Conservation (phyloP, 30 jellyfish, hydroid and myxozoan species). For the Haliclystus octoradiatus region DNA sequence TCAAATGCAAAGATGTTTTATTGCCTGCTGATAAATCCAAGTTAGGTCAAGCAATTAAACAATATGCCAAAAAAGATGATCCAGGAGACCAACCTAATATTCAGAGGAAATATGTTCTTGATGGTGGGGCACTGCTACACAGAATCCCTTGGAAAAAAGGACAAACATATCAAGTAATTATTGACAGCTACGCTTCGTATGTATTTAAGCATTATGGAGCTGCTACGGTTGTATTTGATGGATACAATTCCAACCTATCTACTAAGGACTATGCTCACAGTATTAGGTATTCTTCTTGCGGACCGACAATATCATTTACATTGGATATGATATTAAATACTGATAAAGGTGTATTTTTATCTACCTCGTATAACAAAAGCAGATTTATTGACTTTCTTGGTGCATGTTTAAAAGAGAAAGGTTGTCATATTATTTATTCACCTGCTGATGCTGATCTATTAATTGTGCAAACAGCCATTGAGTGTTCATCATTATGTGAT, state of each 20-base stretch:
- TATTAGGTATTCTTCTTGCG: not conserved
- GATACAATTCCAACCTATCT: constrained; percentile 12
- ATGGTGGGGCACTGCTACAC: constrained; percentile 28
- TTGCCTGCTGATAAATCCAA: constrained; percentile 14
- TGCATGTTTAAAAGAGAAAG: not conserved
- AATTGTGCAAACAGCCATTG: not conserved
- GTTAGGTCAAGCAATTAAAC: constrained; percentile 7
- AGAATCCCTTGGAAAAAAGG: constrained; percentile 29
- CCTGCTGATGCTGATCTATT: not conserved
- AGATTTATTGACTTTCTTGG: not conserved
- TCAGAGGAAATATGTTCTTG: no score
- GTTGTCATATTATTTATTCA: not conserved
- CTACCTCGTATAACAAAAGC: constrained; percentile 4
- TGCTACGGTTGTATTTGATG: constrained; percentile 32
- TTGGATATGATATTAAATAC: constrained; percentile 6
- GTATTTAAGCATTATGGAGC: constrained; percentile 13
- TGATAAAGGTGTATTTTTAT: constrained; percentile 9
- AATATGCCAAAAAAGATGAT: constrained; percentile 9
- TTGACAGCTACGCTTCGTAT: constrained; percentile 24
- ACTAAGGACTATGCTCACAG: constrained; percentile 27
- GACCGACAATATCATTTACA: constrained; percentile 7
- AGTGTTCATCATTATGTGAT: not conserved
- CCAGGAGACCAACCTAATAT: constrained; percentile 10
- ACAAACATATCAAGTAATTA: constrained; percentile 14
- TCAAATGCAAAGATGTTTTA: constrained; percentile 5